A percentile compares a stretch with the other conserved stretches of the same genome.
Evolutionary conservation across 2,888 invertebrate genomes (phyloP).

Genomic region (Microctonus brassicae): DNA sequence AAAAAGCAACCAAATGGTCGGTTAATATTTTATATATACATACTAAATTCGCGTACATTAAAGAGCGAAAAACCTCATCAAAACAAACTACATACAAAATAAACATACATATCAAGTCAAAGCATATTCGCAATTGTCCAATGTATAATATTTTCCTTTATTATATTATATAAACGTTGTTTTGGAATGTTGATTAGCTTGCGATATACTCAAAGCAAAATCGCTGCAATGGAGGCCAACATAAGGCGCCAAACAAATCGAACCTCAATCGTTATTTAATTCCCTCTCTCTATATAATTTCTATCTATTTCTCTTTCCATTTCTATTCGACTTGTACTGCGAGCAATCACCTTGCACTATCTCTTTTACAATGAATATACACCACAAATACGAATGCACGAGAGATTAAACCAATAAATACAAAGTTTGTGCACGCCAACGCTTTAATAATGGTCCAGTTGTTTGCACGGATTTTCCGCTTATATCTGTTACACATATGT

Average conservation of each 20-base stretch:
- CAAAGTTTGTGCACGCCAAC: conserved; percentile 45
- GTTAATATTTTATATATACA: too few relatives aligned
- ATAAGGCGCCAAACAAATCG: conserved; percentile 36
- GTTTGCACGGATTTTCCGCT: conserved; percentile 23
- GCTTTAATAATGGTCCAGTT: conserved; percentile 46
- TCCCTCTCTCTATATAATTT: neutral
- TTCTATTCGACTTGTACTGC: neutral
- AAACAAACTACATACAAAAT: too few relatives aligned
- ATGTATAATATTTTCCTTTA: conserved; percentile 49
- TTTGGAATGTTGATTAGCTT: conserved; percentile 64
- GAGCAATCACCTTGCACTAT: conserved; percentile 12
- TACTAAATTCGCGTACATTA: too few relatives aligned
- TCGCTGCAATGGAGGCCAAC: neutral
- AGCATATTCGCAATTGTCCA: conserved; percentile 55
- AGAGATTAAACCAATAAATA: conserved; percentile 56
- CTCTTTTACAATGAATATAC: neutral
- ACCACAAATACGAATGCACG: neutral
- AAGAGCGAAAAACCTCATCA: too few relatives aligned
- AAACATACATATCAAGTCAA: too few relatives aligned
- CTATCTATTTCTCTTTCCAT: neutral
- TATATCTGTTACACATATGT: neutral
- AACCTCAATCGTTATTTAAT: conserved; percentile 35
- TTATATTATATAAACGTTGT: too few relatives aligned
- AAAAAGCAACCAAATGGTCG: too few relatives aligned
- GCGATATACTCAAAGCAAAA: conserved; percentile 48